A percentile compares a stretch with the other conserved stretches of the same genome.
phyloP scores from a whole-genome alignment of 2,888 invertebrate genomes.

The Eledona agricola region DNA sequence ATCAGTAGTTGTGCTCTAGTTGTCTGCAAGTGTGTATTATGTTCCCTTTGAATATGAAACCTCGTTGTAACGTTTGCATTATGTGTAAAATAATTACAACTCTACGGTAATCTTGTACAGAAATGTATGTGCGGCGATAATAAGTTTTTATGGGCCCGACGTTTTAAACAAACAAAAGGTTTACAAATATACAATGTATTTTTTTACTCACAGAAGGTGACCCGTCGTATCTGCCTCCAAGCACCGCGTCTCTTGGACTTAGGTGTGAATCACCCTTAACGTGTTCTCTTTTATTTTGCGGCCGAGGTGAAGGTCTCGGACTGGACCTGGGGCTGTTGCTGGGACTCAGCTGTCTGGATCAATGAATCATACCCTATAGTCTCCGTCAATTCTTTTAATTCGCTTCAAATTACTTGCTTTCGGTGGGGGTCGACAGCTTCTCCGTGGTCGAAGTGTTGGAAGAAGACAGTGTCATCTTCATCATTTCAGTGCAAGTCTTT shows the following conservation, averaged over 20 bases:
- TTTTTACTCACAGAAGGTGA: constrained; percentile 52
- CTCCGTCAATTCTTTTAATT: background rate
- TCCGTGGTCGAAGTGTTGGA: constrained; percentile 44
- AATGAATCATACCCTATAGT: constrained; percentile 12
- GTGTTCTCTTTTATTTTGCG: constrained; percentile 57
- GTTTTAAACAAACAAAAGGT: constrained; percentile 2
- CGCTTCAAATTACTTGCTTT: constrained; percentile 30
- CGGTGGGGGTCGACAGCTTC: constrained; percentile 36
- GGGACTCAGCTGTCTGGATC: constrained; percentile 57
- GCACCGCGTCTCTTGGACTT: constrained; percentile 40
- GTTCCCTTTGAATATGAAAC: no score
- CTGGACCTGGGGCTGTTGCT: constrained; percentile 63
- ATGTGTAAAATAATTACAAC: constrained; percentile 5
- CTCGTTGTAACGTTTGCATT: constrained; percentile 1
- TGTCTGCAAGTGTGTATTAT: no score
- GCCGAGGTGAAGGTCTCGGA: constrained; percentile 65
- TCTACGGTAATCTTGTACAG: no score
- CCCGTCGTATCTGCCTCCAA: constrained; percentile 47
- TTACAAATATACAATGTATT: background rate
- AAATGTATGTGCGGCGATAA: constrained; percentile 8
- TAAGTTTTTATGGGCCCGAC: background rate
- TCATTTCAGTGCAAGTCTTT: constrained; percentile 34
- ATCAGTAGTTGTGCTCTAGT: no score
- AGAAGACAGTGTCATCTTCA: constrained; percentile 49
- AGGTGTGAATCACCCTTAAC: constrained; percentile 52